Percentiles rank a stretch among this genome's conserved stretches.
These are phyloP conservation scores for Netelia inedita DNA, from an alignment of 2,888 invertebrate genomes.

Conservation along the genomic window DNA sequence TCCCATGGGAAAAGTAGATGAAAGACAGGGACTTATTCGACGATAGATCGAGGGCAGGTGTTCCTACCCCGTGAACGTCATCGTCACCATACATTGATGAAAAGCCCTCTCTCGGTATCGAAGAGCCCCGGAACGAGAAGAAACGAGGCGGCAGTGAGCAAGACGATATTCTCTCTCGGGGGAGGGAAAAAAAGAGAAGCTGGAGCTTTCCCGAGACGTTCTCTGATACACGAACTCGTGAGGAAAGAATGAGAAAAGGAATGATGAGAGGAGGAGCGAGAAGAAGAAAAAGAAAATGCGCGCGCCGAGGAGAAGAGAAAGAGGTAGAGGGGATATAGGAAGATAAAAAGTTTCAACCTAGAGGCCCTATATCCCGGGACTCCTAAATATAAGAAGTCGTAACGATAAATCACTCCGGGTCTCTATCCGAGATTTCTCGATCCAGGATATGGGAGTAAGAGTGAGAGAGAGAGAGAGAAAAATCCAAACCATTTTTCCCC, in stretches of 20 bases:
- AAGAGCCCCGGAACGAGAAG: conserved; percentile 28
- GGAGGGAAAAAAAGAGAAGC: conserved; percentile 25
- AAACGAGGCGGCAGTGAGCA: conserved; percentile 19
- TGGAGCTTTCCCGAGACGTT: conserved; percentile 45
- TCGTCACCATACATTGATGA: conserved; percentile 52
- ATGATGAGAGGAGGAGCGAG: background rate
- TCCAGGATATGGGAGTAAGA: conserved; percentile 42
- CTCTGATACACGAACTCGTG: conserved; percentile 39
- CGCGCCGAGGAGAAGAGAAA: conserved; percentile 16
- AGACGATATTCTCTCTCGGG: conserved; percentile 54
- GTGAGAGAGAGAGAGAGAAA: conserved; percentile 7
- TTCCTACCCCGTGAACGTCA: conserved; percentile 42
- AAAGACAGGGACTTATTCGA: background rate
- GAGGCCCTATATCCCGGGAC: conserved; percentile 51
- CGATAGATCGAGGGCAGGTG: conserved; percentile 42
- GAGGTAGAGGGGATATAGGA: conserved; percentile 40
- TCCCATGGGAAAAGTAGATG: background rate
- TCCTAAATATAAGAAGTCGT: conserved; percentile 70
- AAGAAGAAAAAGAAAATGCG: conserved; percentile 13
- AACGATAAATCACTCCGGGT: conserved; percentile 68
- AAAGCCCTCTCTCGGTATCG: conserved; percentile 40
- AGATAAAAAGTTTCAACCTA: conserved; percentile 68
- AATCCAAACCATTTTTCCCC: conserved; percentile 22
- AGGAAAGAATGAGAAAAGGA: conserved; percentile 15
- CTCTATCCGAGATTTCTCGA: conserved; percentile 66